These are phyloP conservation scores for Smithornis capensis DNA, from an alignment of 2,113 vertebrate genomes.

Conservation along the genomic window DNA sequence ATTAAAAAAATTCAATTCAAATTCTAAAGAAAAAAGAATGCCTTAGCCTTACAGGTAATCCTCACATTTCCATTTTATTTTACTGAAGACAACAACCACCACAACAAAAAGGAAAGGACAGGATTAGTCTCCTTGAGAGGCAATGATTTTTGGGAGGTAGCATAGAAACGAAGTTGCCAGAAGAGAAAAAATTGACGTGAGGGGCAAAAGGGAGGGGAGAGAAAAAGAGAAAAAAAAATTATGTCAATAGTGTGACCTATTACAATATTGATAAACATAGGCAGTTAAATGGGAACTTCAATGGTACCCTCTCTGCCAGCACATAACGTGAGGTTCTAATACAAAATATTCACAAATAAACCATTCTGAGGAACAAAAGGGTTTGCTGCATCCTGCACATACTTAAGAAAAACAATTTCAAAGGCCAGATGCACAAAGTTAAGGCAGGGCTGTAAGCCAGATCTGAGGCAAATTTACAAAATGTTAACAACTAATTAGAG, in stretches of 20 bases:
- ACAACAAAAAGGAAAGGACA: slow-evolving; percentile 27
- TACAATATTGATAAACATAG: slow-evolving; percentile 44
- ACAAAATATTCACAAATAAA: slow-evolving; percentile 20
- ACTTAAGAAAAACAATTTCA: not conserved
- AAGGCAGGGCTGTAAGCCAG: not conserved
- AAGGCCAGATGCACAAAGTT: not conserved
- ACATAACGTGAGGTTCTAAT: slow-evolving; percentile 11
- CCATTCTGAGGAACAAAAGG: slow-evolving; percentile 21
- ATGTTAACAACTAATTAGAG: not conserved
- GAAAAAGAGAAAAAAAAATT: slow-evolving; percentile 14
- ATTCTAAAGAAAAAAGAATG: slow-evolving; percentile 48
- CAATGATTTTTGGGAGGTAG: slow-evolving; percentile 60
- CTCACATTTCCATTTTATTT: slow-evolving; percentile 30
- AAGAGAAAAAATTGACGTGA: slow-evolving; percentile 50
- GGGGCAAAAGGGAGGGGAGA: slow-evolving; percentile 14
- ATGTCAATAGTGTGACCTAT: slow-evolving; percentile 58
- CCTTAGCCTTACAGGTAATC: slow-evolving; percentile 21
- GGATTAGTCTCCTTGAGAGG: slow-evolving; percentile 59
- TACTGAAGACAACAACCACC: not conserved
- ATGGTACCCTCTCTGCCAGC: slow-evolving; percentile 28
- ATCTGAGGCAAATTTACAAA: not conserved
- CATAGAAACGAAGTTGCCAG: slow-evolving; percentile 41
- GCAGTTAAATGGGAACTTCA: slow-evolving; percentile 46
- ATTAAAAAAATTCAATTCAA: slow-evolving; percentile 41
- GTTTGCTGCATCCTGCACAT: not conserved